Evolutionary conservation across 2,888 invertebrate species (phyloP).

Genomic region (Hyposoter didymator): DNA sequence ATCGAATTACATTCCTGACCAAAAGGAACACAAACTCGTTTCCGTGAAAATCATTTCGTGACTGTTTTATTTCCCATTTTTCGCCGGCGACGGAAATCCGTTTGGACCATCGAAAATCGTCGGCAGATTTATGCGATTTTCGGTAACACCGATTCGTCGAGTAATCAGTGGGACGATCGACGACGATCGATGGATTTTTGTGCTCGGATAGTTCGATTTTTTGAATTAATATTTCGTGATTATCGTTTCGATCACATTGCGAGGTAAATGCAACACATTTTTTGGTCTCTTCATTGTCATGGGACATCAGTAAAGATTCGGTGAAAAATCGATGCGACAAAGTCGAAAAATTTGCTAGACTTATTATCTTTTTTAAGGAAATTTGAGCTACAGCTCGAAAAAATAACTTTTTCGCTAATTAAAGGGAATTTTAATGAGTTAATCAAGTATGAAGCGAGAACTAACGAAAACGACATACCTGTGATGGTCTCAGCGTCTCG

Average conservation of each 20-base stretch:
- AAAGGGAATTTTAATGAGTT: not conserved
- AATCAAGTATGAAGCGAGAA: not conserved
- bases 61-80: no score
- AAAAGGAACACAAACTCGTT: not conserved
- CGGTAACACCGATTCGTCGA: not conserved
- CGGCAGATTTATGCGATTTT: not conserved
- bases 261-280: not conserved
- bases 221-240: not conserved
- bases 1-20: slow-evolving; percentile 20
- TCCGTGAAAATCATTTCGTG: not conserved
- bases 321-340: not conserved
- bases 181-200: not conserved
- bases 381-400: not conserved
- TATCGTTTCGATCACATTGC: not conserved
- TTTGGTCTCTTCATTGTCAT: not conserved
- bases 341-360: not conserved
- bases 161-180: not conserved
- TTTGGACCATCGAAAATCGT: not conserved
- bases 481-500: slow-evolving; percentile 90
- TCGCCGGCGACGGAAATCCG: no score
- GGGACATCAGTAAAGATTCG: not conserved
- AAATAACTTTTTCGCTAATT: not conserved
- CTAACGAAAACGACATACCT: slow-evolving; percentile 85
- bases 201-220: not conserved
- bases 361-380: not conserved